Base-by-base conservation (phyloP, 2,888 invertebrate species). In the Selenia dentaria region DNA sequence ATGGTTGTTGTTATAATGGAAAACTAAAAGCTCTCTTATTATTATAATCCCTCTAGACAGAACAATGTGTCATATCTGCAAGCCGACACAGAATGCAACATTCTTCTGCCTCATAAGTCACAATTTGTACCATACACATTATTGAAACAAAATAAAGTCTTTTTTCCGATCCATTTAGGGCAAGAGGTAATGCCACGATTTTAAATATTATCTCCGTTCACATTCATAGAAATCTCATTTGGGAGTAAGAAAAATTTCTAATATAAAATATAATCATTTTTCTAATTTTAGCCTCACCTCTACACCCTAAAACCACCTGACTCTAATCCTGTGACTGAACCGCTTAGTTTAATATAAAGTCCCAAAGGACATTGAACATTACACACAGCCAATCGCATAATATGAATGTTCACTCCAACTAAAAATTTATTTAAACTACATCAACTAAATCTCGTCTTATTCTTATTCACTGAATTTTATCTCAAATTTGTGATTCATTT, bases 71-170 rank as follows among this genome's bases (percentile, higher is more conserved):
- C 70, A 70, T 68, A 57, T 67, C 76, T 73, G 76, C 84, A 87
- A 89, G 84, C 85, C 85, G 71, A 59, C 58, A 75, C 82, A 82
- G 77, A 64, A 70, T 74, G 72, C 66, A 64, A 49, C 73, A 82
- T 82, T 81, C 65, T 81, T 61, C 69, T 60, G 65, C 62, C 82
- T 83, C 55, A 73, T 83, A 74, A 56, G 84, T 84, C 89, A 89
- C 89, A 88, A 79, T 57, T 66, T 38, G 44, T 52, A 43, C 44
- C 48, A 39, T 44, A 32, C 34, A 57, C 54, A 51, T 38, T 49
- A 54, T 58, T 52, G 31, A 50, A 47, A 51, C 29, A 29, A 33
- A 51, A 55, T 49, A 52, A 59, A 51, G 33, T 36, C 55, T 32
- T 53, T 52, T 50, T 53, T 59, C 34, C 52, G 50, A 51, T 49